Evolutionary conservation across 1,140 invertebrate species (phyloP).

Genomic region (Ectropis grisescens): DNA sequence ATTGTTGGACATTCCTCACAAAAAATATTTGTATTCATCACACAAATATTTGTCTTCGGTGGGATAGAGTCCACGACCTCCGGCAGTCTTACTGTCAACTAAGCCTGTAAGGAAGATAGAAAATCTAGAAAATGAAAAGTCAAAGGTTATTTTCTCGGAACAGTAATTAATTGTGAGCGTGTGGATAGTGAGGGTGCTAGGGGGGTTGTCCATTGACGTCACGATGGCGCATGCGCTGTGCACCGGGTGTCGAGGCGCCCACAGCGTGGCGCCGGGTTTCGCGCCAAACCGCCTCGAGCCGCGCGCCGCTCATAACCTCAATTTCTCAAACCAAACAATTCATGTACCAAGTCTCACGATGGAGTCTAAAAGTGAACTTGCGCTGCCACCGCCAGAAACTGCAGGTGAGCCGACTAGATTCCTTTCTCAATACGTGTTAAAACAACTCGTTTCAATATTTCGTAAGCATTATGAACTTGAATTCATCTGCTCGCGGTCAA

Average conservation of each 20-base stretch:
- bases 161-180: no score
- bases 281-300: constrained; percentile 50
- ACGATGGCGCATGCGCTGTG: constrained; percentile 51
- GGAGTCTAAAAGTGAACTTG: constrained; percentile 29
- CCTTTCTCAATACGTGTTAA: no score
- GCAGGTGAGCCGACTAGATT: constrained; percentile 30
- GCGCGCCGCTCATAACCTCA: constrained; percentile 44
- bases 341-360: constrained; percentile 15
- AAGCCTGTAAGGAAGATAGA: no score
- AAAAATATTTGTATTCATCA: no score
- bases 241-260: no score
- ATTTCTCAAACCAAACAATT: constrained; percentile 14
- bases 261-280: constrained; percentile 41
- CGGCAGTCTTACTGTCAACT: no score
- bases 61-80: no score
- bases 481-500: constrained; percentile 11
- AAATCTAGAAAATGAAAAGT: no score
- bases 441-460: constrained; percentile 2
- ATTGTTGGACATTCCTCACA: no score
- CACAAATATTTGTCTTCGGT: no score
- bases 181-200: constrained; percentile 10
- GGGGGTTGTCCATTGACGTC: constrained; percentile 42
- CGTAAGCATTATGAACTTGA: constrained; percentile 9
- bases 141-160: no score
- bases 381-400: constrained; percentile 23